Evolutionary conservation across 1,140 invertebrate species (phyloP).

Genomic region (Papilio helenus): DNA sequence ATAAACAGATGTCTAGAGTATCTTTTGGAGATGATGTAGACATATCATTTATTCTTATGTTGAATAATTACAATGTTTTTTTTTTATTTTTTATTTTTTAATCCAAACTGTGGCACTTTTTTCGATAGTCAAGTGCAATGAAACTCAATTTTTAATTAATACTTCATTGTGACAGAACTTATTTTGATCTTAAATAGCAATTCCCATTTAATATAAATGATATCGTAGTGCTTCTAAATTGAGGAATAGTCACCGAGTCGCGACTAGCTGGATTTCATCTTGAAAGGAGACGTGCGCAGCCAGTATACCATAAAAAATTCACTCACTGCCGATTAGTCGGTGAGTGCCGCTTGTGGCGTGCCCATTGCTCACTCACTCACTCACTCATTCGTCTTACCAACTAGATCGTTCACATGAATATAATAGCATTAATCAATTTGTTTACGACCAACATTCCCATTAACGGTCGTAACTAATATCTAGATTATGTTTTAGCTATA

Average conservation of each 20-base stretch:
- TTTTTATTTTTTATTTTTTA: no score
- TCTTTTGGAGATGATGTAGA: neutral
- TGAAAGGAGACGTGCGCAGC: conserved; percentile 22
- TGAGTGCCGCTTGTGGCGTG: conserved; percentile 27
- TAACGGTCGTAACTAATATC: no score
- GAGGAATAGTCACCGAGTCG: neutral
- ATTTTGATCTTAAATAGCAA: neutral
- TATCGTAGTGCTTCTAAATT: neutral
- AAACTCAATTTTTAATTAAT: neutral
- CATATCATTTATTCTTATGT: no score
- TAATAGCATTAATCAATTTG: neutral
- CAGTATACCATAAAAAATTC: conserved; percentile 23
- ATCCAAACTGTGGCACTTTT: no score
- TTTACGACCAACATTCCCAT: neutral
- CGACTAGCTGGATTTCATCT: neutral
- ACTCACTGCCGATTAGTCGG: conserved; percentile 22
- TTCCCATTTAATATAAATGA: neutral
- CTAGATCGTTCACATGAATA: neutral
- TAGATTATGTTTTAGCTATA: no score
- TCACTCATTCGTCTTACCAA: neutral
- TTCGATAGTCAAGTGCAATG: no score
- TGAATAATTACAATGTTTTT: no score
- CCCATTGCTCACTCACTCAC: neutral
- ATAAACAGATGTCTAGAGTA: neutral
- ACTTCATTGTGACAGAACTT: neutral